Base-by-base conservation (phyloP, 2,113 vertebrate genomes). In the Sigmodon hispidus region DNA sequence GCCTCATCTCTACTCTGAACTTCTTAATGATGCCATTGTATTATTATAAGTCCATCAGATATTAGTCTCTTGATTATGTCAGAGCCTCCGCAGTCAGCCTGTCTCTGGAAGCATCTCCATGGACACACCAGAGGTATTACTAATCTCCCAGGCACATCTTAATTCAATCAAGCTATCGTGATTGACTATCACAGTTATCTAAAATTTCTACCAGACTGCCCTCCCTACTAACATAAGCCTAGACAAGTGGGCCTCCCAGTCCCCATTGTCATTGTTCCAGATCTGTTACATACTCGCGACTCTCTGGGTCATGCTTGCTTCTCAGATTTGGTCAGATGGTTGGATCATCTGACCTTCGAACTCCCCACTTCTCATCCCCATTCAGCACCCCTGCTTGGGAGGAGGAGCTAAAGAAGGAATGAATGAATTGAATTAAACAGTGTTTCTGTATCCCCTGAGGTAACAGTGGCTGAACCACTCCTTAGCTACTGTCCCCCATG, bases 271-370 rank as follows among this genome's bases (percentile, higher is more conserved):
- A 81, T 13, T 5, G 0, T 73, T n/a, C 11, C 3, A 34, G 52
- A 34, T 59, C 15, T 11, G 9, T 12, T 0, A 26, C 8, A 36
- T 13, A 48, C 55, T 19, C 0, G 1, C 2, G 61, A 17, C 4
- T 36, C n/a, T 13, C 17, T 0, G 0, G 0, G 40, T 34, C 81
- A 69, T 89, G 87, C 67, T 45, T 45, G n/a, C 55, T n/a, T 52
- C 45, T 75, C 29, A 34, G 19, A 69, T 84, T 21, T 15, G 26
- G n/a, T n/a, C n/a, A n/a, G 77, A 22, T 3, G 75, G 65, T 57
- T 31, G 73, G 57, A 50, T 22, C 7, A 17, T 45, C 13, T 45
- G 40, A 17, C 45, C 11, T 43, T 26, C 50, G 22, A 15, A 24
- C 29, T 19, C 16, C 63, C 55, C 24, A 24, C 55, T 70, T 4